Evolutionary conservation across 2,797 vertebrate species (phyloP).

Genomic region (Chaetophractus vellerosus): DNA sequence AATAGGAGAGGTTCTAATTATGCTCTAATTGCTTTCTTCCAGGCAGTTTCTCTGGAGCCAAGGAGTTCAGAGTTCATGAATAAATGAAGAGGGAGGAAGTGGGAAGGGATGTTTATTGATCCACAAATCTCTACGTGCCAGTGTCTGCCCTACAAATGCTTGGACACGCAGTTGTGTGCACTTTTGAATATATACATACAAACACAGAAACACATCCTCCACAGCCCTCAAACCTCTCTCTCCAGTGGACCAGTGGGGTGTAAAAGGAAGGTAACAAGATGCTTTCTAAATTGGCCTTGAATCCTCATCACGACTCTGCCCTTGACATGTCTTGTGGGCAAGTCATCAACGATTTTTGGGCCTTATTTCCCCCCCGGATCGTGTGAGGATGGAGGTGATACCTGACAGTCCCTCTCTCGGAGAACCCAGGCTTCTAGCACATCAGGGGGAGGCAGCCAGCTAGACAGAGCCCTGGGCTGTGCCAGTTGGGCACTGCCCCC

Average conservation of each 20-base stretch:
- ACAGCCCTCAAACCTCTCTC: neutral
- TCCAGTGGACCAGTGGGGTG: neutral
- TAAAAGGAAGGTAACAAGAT: neutral
- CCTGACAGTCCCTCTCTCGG: neutral
- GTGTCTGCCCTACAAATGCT: slow-evolving; percentile 63
- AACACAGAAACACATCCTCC: neutral
- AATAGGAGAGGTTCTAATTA: slow-evolving; percentile 82
- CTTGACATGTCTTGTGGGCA: neutral
- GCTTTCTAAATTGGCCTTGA: neutral
- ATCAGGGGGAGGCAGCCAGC: neutral
- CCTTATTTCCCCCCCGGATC: neutral
- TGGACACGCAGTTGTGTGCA: neutral
- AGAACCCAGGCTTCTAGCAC: neutral
- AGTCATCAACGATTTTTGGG: neutral
- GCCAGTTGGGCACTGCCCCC: neutral
- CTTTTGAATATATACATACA: neutral
- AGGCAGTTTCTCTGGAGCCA: slow-evolving; percentile 81
- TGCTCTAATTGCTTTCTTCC: slow-evolving; percentile 84
- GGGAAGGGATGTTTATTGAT: slow-evolving; percentile 67
- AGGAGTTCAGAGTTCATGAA: slow-evolving; percentile 79
- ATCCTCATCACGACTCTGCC: neutral
- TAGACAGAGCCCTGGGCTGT: neutral
- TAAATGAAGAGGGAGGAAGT: slow-evolving; percentile 69
- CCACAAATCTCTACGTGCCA: slow-evolving; percentile 59
- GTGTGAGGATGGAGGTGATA: neutral